Evolutionary conservation across 2,113 vertebrate genomes (phyloP), one percentile per base, ranked within the genome.

Genomic region (Heterocephalus glaber): DNA sequence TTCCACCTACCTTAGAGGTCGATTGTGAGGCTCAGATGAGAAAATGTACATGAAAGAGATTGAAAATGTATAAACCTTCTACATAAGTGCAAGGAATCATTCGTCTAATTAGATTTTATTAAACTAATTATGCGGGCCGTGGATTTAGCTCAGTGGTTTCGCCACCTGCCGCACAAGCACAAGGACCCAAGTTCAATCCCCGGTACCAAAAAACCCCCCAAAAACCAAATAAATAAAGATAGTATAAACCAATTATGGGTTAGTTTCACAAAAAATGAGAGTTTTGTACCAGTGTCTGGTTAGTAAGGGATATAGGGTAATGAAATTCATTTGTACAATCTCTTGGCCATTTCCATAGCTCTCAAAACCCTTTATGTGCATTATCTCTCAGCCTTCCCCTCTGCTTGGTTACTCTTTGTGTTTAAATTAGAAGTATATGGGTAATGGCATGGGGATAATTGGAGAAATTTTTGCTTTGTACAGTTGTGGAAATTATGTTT

Each of bases 81-180:
- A 30, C 70, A 49, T 84, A 86, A 96, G 35, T 41, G 58, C 76
- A 81, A 94, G 58, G 49, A 94, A 94, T 94, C 44, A 68, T 58
- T 86, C 60, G 19, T 94, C 65, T 96, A 94, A 97, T 95, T 94
- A 91, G 52, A 86, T 44, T 98, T 77, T 79, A 92, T 86, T 90
- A n/a, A 47, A 86, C n/a, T 96, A 91, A 96, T 96, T 96, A 96
- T 52, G 44, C n/a, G n/a, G n/a, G n/a, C n/a, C n/a, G n/a, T n/a
- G n/a, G n/a, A n/a, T n/a, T n/a, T n/a, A n/a, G n/a, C n/a, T n/a
- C n/a, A n/a, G n/a, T n/a, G n/a, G n/a, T n/a, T n/a, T n/a, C n/a
- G n/a, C n/a, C n/a, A n/a, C n/a, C n/a, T n/a, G n/a, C n/a, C n/a
- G n/a, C n/a, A n/a, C n/a, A n/a, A n/a, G n/a, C n/a, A n/a, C n/a